Conservation (phyloP, 2,113 vertebrate genomes). For the Platysteira castanea region DNA sequence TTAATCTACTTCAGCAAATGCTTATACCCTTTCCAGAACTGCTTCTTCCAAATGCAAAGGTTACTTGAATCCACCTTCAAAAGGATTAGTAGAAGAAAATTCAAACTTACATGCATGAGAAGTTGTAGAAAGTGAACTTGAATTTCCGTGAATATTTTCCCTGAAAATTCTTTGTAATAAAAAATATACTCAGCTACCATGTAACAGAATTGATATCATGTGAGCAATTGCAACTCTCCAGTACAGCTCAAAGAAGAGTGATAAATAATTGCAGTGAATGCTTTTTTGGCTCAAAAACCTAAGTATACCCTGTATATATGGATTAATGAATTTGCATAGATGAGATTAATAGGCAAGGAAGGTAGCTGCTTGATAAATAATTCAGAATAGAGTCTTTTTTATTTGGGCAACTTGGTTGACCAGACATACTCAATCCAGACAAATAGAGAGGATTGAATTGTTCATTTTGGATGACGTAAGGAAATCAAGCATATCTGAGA, state of each 20-base stretch:
- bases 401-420: background rate
- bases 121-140: background rate
- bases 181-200: background rate
- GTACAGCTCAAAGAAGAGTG: background rate
- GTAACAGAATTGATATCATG: background rate
- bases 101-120: background rate
- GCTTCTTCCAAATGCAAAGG: background rate
- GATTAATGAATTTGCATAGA: background rate
- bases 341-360: background rate
- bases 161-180: background rate
- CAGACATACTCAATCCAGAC: background rate
- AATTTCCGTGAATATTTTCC: background rate
- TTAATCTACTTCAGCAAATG: background rate
- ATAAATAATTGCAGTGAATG: background rate
- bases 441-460: background rate
- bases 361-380: background rate
- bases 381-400: background rate
- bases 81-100: background rate
- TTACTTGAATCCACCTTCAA: background rate
- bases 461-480: background rate
- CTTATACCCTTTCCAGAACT: background rate
- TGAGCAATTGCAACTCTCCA: background rate
- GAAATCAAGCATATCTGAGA: background rate
- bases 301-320: background rate
- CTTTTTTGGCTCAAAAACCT: fast-evolving